These are phyloP conservation scores for Hydroisotoma schaefferi DNA, from an alignment of 2,888 invertebrate species.

Conservation along the genomic window DNA sequence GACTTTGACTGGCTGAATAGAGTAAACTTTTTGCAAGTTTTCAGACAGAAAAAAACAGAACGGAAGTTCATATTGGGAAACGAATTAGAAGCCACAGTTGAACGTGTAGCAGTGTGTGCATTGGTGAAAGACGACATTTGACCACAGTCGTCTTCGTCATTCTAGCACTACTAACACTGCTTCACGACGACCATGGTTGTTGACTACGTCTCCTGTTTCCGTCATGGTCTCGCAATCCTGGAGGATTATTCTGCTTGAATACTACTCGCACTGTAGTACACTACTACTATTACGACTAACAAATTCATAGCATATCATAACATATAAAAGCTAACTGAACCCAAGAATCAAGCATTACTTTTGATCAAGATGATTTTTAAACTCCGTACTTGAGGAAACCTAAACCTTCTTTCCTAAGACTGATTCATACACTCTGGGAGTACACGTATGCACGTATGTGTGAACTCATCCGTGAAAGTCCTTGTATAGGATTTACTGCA, in stretches of 20 bases:
- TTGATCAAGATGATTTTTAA: too few relatives aligned
- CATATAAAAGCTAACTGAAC: too few relatives aligned
- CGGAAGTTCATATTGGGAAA: slow-evolving; percentile 15
- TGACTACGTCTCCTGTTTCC: too few relatives aligned
- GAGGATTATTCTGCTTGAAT: slow-evolving; percentile 20
- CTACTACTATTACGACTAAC: too few relatives aligned
- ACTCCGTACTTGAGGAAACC: slow-evolving; percentile 11
- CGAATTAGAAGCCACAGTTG: slow-evolving; percentile 32
- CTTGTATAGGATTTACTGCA: neutral
- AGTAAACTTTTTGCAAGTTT: neutral
- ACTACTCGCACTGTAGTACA: neutral
- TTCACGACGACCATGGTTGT: too few relatives aligned
- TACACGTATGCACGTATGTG: too few relatives aligned
- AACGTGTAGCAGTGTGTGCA: slow-evolving; percentile 35
- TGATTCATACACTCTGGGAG: too few relatives aligned
- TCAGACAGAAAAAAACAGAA: slow-evolving; percentile 5
- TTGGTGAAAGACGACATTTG: slow-evolving; percentile 42
- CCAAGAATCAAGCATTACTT: too few relatives aligned
- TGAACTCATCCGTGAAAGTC: slow-evolving; percentile 17
- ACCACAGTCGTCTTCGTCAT: slow-evolving; percentile 19
- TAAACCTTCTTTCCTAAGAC: slow-evolving; percentile 11
- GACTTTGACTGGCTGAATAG: neutral
- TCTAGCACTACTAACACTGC: too few relatives aligned
- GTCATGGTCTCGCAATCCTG: slow-evolving; percentile 21
- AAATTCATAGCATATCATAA: neutral